phyloP scores from a whole-genome alignment of 2,888 invertebrate genomes.

The Amiota minor region DNA sequence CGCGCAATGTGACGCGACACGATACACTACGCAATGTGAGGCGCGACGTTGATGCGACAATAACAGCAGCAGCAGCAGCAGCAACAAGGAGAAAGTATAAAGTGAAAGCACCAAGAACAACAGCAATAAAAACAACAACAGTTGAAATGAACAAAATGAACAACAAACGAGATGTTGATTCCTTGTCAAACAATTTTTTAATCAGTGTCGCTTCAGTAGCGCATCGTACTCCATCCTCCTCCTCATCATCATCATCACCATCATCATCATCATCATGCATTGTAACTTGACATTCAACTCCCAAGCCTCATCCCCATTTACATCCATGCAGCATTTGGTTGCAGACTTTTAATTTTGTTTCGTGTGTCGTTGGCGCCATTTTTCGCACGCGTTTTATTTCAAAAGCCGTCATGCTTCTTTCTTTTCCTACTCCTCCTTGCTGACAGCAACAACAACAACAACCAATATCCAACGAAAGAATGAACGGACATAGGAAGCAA shows the following conservation, averaged over 20 bases:
- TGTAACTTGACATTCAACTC: neutral
- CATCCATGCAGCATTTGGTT: neutral
- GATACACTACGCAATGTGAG: neutral
- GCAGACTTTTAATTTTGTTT: slow-evolving; percentile 57
- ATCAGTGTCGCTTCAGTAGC: slow-evolving; percentile 65
- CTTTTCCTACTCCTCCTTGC: neutral
- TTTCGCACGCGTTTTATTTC: slow-evolving; percentile 24
- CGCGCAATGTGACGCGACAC: no score
- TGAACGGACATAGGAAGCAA: no score
- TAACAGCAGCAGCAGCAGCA: neutral
- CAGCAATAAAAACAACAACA: slow-evolving; percentile 5
- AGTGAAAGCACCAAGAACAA: neutral
- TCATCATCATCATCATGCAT: neutral
- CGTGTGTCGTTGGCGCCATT: slow-evolving; percentile 26
- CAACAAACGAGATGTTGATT: slow-evolving; percentile 60
- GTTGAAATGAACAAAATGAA: neutral
- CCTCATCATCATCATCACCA: neutral
- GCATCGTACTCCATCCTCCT: neutral
- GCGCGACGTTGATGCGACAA: neutral
- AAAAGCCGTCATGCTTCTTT: slow-evolving; percentile 13
- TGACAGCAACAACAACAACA: neutral
- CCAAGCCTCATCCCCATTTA: neutral
- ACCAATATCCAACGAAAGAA: neutral
- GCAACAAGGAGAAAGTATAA: no score
- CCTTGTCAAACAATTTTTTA: slow-evolving; percentile 68